Conservation (phyloP, 2,113 vertebrate genomes). For the Megaceryle torquata region DNA sequence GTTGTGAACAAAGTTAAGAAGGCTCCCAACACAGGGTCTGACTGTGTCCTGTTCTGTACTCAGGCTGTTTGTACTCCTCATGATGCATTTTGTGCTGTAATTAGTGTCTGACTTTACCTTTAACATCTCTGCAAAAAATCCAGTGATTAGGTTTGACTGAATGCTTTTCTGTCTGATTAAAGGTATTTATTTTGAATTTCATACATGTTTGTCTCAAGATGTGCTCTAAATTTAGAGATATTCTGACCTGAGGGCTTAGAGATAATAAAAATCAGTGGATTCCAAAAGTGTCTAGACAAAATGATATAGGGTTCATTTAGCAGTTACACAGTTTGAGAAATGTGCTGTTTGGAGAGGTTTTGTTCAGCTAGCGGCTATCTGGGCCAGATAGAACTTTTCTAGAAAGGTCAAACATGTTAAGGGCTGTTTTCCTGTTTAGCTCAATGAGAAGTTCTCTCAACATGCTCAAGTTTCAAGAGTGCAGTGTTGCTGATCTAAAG, state of each 20-base stretch:
- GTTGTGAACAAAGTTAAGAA: not conserved
- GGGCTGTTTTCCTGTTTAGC: not conserved
- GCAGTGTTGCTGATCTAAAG: not conserved
- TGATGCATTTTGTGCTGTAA: not conserved
- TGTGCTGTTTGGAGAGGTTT: not conserved
- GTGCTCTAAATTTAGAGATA: not conserved
- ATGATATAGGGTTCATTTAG: not conserved
- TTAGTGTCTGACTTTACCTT: not conserved
- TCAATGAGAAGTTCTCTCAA: not conserved
- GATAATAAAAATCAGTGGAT: not conserved
- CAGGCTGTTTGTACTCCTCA: not conserved
- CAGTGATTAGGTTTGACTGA: not conserved
- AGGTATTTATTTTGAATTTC: not conserved
- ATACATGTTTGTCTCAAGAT: not conserved
- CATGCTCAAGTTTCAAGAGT: not conserved
- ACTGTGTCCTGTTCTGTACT: not conserved
- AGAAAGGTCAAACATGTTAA: not conserved
- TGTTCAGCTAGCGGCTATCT: not conserved
- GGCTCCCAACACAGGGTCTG: not conserved
- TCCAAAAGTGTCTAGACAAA: not conserved
- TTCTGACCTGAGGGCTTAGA: not conserved
- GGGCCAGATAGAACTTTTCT: not conserved
- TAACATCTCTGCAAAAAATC: not conserved
- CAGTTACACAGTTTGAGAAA: not conserved
- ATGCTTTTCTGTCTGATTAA: not conserved